These are phyloP conservation scores for Calcarius lapponicus DNA, from an alignment of 2,797 vertebrate genomes.

Conservation along the genomic window DNA sequence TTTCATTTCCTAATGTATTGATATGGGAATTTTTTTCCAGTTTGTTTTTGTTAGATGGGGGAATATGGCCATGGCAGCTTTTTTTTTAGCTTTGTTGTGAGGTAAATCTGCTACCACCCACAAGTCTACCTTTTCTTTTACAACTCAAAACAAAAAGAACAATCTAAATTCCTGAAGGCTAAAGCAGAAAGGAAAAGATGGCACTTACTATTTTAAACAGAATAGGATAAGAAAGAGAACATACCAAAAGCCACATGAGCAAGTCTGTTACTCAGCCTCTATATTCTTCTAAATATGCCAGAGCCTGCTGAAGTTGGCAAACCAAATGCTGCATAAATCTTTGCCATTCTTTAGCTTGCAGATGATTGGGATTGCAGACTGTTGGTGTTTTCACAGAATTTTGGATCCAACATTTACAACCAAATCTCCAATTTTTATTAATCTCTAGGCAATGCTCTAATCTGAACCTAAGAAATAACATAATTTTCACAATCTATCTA, in stretches of 20 bases:
- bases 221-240: background rate
- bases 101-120: background rate
- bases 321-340: slow-evolving; percentile 3
- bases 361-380: background rate
- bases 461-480: background rate
- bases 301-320: background rate
- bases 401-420: background rate
- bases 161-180: background rate
- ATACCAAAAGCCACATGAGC: background rate
- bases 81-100: background rate
- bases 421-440: background rate
- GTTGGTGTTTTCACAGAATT: background rate
- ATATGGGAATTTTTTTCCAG: background rate
- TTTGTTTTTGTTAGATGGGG: background rate
- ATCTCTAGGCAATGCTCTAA: background rate
- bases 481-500: slow-evolving; percentile 3
- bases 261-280: background rate
- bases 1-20: background rate
- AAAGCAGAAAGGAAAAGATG: background rate
- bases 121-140: background rate
- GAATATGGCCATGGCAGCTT: background rate
- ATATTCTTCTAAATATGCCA: background rate
- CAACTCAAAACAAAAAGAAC: background rate
- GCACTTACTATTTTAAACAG: background rate
- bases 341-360: background rate